Conservation (phyloP, 92 coral and sea anemone genomes). For the Muricea muricata region DNA sequence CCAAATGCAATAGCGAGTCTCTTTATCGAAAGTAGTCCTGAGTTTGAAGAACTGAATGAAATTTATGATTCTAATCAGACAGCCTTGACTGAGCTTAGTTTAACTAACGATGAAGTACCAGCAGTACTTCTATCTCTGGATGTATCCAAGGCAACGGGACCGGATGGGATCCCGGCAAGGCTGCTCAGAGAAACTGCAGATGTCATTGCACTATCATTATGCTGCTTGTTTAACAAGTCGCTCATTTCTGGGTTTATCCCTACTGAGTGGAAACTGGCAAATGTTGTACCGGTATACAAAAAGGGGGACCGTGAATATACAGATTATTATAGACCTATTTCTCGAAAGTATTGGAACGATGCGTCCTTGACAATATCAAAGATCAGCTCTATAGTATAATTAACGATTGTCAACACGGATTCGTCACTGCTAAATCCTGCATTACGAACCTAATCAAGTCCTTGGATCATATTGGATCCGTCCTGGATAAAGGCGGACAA, state of each 20-base stretch:
- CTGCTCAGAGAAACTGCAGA: constrained; percentile 9
- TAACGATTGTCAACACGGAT: constrained; percentile 8
- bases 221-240: neutral
- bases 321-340: neutral
- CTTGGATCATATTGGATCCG: neutral
- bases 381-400: neutral
- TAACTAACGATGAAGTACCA: constrained; percentile 48
- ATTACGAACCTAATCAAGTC: constrained; percentile 31
- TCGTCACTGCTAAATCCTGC: neutral
- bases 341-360: constrained; percentile 3
- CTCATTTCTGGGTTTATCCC: neutral
- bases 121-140: constrained; percentile 32
- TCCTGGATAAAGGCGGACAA: neutral
- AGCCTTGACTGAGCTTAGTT: constrained; percentile 47
- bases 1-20: constrained; percentile 57
- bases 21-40: constrained; percentile 34
- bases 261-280: neutral
- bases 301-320: constrained; percentile 7
- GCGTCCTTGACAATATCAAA: neutral
- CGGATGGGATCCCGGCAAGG: constrained; percentile 44
- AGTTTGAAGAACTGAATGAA: constrained; percentile 6
- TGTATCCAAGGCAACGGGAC: constrained; percentile 54
- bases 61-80: constrained; percentile 30
- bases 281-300: neutral
- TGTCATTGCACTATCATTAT: neutral